These are phyloP conservation scores for Mallotus villosus DNA, from an alignment of 2,797 vertebrate species.

Conservation along the genomic window DNA sequence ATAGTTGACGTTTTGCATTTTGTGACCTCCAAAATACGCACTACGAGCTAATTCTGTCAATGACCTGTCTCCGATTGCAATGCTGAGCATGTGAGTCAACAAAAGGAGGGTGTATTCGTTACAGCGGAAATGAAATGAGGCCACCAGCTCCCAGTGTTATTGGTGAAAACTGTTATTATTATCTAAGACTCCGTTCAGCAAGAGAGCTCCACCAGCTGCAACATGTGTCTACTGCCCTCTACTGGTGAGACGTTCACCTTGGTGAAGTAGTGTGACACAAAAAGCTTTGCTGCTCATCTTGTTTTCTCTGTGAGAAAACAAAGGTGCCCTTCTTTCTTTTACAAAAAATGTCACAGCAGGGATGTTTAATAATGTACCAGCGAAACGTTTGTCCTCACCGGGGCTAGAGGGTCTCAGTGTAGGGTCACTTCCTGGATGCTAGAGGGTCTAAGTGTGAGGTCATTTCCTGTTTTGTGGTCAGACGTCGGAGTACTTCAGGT, in stretches of 20 bases:
- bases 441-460: too few species aligned
- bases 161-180: constrained; percentile 28
- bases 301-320: neutral
- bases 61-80: too few species aligned
- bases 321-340: too few species aligned
- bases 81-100: too few species aligned
- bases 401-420: too few species aligned
- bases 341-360: too few species aligned
- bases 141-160: constrained; percentile 22
- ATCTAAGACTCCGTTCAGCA: constrained; percentile 32
- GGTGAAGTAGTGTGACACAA: constrained; percentile 20
- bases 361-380: too few species aligned
- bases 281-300: constrained; percentile 12
- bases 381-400: too few species aligned
- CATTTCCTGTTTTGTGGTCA: constrained; percentile 18
- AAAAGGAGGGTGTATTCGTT: too few species aligned
- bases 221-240: constrained; percentile 34
- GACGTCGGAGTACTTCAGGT: constrained; percentile 29
- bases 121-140: constrained; percentile 12
- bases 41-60: too few species aligned
- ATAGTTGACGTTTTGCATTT: too few species aligned
- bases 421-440: neutral
- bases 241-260: constrained; percentile 19
- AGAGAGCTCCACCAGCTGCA: constrained; percentile 50
- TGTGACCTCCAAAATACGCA: too few species aligned